These are phyloP conservation scores for Agonopterix subpropinquella DNA, from an alignment of 2,888 invertebrate genomes.

Conservation along the genomic window DNA sequence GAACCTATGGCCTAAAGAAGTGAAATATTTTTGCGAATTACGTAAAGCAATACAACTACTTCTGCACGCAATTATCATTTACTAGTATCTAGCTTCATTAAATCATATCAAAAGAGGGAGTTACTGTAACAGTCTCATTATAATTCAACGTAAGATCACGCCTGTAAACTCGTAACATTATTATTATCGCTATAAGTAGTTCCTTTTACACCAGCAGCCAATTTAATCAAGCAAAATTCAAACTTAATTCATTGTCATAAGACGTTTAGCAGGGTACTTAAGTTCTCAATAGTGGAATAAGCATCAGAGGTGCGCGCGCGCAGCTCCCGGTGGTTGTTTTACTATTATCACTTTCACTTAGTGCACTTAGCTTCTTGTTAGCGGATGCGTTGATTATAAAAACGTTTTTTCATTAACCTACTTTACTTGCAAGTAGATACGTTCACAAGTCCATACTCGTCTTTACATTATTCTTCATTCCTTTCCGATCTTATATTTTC, in stretches of 20 bases:
- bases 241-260: too few species aligned
- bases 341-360: constrained; percentile 14
- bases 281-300: not conserved
- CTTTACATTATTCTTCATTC: too few species aligned
- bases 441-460: too few species aligned
- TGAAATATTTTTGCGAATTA: too few species aligned
- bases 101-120: not conserved
- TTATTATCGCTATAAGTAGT: constrained; percentile 4
- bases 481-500: too few species aligned
- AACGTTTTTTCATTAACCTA: too few species aligned
- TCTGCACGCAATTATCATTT: not conserved
- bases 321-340: constrained; percentile 2
- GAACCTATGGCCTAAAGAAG: too few species aligned
- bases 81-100: not conserved
- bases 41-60: not conserved
- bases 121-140: constrained; percentile 3
- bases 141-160: constrained; percentile 5
- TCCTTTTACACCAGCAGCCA: too few species aligned
- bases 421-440: too few species aligned
- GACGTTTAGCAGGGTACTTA: not conserved
- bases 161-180: constrained; percentile 2
- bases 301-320: constrained; percentile 3
- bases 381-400: constrained; percentile 9
- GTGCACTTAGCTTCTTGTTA: constrained; percentile 12
- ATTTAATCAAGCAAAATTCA: too few species aligned